Evolutionary conservation across 2,113 vertebrate species (phyloP).

Genomic region (Microcebus tavaratra): DNA sequence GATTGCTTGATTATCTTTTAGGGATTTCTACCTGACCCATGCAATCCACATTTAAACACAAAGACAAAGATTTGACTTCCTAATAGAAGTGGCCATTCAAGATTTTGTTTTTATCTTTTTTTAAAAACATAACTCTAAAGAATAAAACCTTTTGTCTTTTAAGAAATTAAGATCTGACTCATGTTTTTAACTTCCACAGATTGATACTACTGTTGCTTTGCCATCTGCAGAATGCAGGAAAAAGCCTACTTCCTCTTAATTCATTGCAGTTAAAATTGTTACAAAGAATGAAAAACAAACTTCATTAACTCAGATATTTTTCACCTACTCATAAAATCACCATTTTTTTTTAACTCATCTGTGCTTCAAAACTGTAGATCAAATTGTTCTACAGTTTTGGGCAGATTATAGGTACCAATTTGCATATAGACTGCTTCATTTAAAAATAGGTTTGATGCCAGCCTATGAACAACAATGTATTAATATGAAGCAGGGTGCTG

Average conservation of each 20-base stretch:
- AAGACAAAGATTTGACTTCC: background rate
- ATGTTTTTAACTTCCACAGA: background rate
- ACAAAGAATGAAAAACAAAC: background rate
- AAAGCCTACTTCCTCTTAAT: background rate
- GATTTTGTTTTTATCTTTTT: background rate
- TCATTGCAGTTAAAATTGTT: background rate
- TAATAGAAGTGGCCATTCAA: background rate
- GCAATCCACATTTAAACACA: background rate
- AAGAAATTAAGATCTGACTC: background rate
- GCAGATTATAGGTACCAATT: background rate
- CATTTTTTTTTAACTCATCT: background rate
- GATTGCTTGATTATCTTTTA: background rate
- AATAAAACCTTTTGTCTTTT: background rate
- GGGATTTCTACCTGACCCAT: background rate
- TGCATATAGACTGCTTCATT: background rate
- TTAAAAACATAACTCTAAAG: background rate
- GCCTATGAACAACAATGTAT: background rate
- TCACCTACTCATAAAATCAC: background rate
- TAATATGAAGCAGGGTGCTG: background rate
- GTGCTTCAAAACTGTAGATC: background rate
- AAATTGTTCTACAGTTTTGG: background rate
- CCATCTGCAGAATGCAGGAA: background rate
- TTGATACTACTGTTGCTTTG: background rate
- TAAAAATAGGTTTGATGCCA: background rate
- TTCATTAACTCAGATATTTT: constrained; percentile 10